These are phyloP conservation scores for Phataginus tricuspis DNA, from an alignment of 2,797 vertebrate genomes.

Conservation along the genomic window DNA sequence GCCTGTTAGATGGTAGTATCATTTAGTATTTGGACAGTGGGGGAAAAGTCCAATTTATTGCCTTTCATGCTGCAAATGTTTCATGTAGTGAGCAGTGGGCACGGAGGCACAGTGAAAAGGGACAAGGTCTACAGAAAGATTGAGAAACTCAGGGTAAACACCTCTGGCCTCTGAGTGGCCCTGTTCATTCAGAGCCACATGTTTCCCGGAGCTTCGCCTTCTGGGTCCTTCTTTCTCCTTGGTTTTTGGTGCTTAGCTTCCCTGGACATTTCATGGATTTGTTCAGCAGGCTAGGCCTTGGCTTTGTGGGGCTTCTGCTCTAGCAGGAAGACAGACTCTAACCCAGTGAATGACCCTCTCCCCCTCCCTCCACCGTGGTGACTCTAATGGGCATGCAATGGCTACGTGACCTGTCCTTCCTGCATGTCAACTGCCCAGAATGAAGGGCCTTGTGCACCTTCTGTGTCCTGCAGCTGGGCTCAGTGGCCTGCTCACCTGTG, in stretches of 20 bases:
- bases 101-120: rapidly evolving
- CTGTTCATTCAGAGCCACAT: rapidly evolving
- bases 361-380: rapidly evolving
- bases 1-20: not conserved
- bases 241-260: not conserved
- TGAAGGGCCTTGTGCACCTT: not conserved
- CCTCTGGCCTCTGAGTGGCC: not conserved
- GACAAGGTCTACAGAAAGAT: not conserved
- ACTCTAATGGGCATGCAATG: rapidly evolving
- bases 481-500: constrained; percentile 88
- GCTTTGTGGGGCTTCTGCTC: not conserved
- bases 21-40: not conserved
- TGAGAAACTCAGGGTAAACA: not conserved
- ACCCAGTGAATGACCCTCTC: not conserved
- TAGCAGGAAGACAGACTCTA: not conserved
- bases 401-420: not conserved
- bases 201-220: not conserved
- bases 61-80: rapidly evolving
- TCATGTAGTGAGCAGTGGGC: not conserved
- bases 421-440: not conserved
- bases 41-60: rapidly evolving
- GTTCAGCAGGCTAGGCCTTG: not conserved
- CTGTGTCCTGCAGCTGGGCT: constrained; percentile 85
- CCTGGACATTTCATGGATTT: not conserved
- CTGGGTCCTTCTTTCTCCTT: not conserved